These are phyloP conservation scores for Drosophila nannoptera DNA, from an alignment of 1,140 invertebrate genomes.

Conservation along the genomic window DNA sequence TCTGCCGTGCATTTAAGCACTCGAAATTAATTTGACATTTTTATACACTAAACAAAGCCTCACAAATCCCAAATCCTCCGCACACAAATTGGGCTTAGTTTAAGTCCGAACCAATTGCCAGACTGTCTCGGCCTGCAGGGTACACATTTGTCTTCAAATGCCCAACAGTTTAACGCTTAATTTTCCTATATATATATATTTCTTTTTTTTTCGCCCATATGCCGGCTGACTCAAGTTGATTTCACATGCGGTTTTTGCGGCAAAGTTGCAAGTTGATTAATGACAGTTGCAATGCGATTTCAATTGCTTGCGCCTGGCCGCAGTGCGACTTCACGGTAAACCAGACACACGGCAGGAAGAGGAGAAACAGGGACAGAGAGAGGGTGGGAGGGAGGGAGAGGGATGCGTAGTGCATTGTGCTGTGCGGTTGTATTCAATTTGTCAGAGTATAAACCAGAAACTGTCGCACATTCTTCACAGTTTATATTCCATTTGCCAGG, in stretches of 20 bases:
- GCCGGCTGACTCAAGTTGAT: conserved; percentile 29
- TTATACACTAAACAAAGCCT: conserved; percentile 44
- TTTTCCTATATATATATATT: conserved; percentile 36
- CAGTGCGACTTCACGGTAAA: not conserved
- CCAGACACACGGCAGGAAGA: not conserved
- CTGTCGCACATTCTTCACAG: conserved; percentile 37
- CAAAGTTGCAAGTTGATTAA: conserved; percentile 57
- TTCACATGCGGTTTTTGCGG: conserved; percentile 38
- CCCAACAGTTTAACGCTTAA: conserved; percentile 45
- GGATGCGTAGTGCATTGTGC: conserved; percentile 25
- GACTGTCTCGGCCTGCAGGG: not conserved
- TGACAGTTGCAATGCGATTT: conserved; percentile 42
- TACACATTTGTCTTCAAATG: conserved; percentile 15
- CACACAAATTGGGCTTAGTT: conserved; percentile 8
- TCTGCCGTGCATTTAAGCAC: conserved; percentile 2
- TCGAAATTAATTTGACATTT: conserved; percentile 53
- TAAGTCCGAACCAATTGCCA: conserved; percentile 1
- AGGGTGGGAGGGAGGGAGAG: not conserved
- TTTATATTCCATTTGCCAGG: conserved; percentile 33
- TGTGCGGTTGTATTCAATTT: conserved; percentile 42
- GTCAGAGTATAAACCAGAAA: conserved; percentile 38
- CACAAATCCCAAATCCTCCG: conserved; percentile 18
- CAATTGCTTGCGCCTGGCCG: conserved; percentile 38
- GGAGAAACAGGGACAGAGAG: not conserved
- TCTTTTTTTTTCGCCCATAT: conserved; percentile 24